A percentile compares a stretch with the other conserved stretches of the same genome.
Evolutionary conservation across 1,140 invertebrate genomes (phyloP).

Genomic region (Achroia grisella): DNA sequence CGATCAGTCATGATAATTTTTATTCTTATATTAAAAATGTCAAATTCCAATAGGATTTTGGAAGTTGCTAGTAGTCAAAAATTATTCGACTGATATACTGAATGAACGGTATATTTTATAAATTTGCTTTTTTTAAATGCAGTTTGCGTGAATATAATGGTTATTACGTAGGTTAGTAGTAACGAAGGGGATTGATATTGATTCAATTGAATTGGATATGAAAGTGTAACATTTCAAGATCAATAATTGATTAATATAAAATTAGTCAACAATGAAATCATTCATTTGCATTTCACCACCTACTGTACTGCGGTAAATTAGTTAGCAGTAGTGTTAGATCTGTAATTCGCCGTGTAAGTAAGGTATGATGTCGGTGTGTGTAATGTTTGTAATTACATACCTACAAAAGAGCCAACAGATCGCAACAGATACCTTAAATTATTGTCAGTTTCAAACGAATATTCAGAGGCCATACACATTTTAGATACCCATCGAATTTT

Average conservation of each 20-base stretch:
- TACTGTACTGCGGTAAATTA: slow-evolving; percentile 38
- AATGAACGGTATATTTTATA: background rate
- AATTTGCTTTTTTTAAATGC: no score
- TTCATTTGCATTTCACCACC: slow-evolving; percentile 22
- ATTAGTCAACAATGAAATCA: background rate
- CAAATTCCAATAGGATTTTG: background rate
- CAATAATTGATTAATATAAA: background rate
- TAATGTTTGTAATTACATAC: background rate
- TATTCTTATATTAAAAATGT: no score
- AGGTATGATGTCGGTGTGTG: slow-evolving; percentile 3
- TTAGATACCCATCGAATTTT: slow-evolving; percentile 27
- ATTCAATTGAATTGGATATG: slow-evolving; percentile 5
- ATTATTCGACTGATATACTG: slow-evolving; percentile 35
- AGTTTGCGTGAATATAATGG: background rate
- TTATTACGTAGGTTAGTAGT: background rate
- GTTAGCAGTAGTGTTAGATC: slow-evolving; percentile 21
- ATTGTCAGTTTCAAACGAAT: slow-evolving; percentile 11
- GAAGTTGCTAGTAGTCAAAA: slow-evolving; percentile 14
- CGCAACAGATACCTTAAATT: background rate
- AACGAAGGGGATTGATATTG: background rate
- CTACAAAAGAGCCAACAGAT: background rate
- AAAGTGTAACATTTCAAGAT: slow-evolving; percentile 1
- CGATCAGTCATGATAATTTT: no score
- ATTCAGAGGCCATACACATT: slow-evolving; percentile 45
- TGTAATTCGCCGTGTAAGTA: slow-evolving; percentile 14